These are phyloP conservation scores for Loris lydekkerianus DNA, from an alignment of 2,797 vertebrate species.

Conservation along the genomic window DNA sequence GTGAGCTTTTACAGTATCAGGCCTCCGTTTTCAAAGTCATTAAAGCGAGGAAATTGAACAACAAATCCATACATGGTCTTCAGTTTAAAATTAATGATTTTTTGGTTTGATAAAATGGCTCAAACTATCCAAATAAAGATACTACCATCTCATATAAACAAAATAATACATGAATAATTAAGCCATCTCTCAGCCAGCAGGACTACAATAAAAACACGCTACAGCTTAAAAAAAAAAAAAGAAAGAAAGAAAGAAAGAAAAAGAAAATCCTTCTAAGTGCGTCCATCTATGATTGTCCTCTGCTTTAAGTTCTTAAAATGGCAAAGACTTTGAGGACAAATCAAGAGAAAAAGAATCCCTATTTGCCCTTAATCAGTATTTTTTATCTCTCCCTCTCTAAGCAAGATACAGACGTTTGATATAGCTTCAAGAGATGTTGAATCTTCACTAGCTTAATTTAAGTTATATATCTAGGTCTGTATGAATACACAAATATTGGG, in stretches of 20 bases:
- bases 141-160: background rate
- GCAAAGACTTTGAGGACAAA: slow-evolving; percentile 42
- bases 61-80: background rate
- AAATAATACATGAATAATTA: slow-evolving; percentile 1
- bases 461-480: background rate
- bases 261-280: background rate
- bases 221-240: background rate
- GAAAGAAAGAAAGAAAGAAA: too few relatives aligned
- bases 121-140: background rate
- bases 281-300: background rate
- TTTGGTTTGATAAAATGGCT: background rate
- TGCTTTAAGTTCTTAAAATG: background rate
- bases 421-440: too few relatives aligned
- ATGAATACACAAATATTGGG: background rate
- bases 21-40: background rate
- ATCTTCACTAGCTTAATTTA: background rate
- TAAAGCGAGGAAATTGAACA: background rate
- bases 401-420: background rate
- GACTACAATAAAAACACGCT: background rate
- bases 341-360: background rate
- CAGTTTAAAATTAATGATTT: slow-evolving; percentile 7
- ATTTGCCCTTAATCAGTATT: background rate
- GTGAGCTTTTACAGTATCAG: background rate
- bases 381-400: background rate
- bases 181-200: background rate